A percentile compares a stretch with the other conserved stretches of the same genome.
phyloP scores from a whole-genome alignment of 2,888 invertebrate species.

The Thecocarcelia acutangulata region DNA sequence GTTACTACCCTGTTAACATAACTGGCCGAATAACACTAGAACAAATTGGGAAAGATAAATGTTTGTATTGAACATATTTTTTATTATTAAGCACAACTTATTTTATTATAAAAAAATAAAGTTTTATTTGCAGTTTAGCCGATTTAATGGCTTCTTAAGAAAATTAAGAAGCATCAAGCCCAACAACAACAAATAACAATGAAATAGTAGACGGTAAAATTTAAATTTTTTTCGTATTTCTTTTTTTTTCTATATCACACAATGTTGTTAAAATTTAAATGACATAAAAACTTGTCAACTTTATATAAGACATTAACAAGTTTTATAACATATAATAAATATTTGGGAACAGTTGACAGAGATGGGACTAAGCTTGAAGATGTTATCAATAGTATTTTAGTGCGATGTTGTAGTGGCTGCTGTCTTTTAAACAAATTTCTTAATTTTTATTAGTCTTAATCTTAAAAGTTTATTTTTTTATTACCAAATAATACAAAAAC shows the following conservation, averaged over 20 bases:
- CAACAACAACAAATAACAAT: background rate
- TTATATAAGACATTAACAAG: constrained; percentile 49
- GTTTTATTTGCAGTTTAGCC: constrained; percentile 36
- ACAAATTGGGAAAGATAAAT: constrained; percentile 16
- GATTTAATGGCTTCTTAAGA: constrained; percentile 25
- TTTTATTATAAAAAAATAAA: constrained; percentile 14
- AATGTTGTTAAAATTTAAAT: constrained; percentile 15
- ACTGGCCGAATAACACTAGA: background rate
- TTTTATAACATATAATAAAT: constrained; percentile 63
- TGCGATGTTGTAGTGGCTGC: background rate
- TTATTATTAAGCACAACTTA: constrained; percentile 21
- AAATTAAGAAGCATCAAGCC: background rate
- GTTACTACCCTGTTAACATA: background rate
- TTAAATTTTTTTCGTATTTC: background rate
- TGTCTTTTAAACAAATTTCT: constrained; percentile 19
- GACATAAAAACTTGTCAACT: constrained; percentile 59
- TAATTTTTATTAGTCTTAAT: background rate
- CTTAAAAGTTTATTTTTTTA: constrained; percentile 17
- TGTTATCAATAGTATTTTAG: constrained; percentile 33
- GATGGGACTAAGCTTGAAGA: constrained; percentile 23
- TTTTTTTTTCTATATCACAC: background rate
- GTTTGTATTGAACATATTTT: constrained; percentile 7
- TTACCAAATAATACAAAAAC: constrained; percentile 32
- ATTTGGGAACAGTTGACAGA: background rate
- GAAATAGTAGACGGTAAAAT: constrained; percentile 39